phyloP scores from a whole-genome alignment of 2,888 invertebrate species.

The Drosophila testacea region DNA sequence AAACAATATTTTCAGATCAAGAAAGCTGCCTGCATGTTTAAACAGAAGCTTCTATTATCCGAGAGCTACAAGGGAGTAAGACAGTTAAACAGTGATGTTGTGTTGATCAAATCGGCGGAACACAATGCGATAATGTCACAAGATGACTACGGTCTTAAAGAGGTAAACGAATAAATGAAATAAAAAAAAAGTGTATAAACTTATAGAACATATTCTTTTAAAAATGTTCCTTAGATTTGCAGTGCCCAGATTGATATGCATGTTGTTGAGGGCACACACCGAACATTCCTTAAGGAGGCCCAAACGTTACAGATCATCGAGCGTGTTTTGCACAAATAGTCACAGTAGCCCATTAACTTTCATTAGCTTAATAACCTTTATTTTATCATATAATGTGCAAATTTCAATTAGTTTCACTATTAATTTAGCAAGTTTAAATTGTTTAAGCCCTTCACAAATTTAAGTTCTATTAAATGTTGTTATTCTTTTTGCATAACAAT shows the following conservation, averaged over 20 bases:
- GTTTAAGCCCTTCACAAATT: slow-evolving; percentile 14
- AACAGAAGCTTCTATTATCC: slow-evolving; percentile 91
- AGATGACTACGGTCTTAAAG: slow-evolving; percentile 94
- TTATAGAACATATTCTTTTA: not conserved
- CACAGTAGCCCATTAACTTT: slow-evolving; percentile 21
- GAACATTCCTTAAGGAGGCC: slow-evolving; percentile 93
- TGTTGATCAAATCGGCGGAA: slow-evolving; percentile 94
- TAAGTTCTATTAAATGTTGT: slow-evolving; percentile 7
- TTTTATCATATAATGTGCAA: slow-evolving; percentile 26
- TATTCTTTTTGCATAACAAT: not conserved
- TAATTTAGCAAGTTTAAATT: slow-evolving; percentile 30
- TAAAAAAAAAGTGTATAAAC: not conserved
- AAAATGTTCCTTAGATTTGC: slow-evolving; percentile 87
- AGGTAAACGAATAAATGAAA: slow-evolving; percentile 88
- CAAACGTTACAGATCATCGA: slow-evolving; percentile 90
- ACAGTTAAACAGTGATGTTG: slow-evolving; percentile 89
- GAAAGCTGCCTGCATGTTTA: slow-evolving; percentile 92
- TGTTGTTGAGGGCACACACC: slow-evolving; percentile 93
- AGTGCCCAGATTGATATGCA: slow-evolving; percentile 88
- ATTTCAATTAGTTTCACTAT: slow-evolving; percentile 4
- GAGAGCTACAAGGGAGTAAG: slow-evolving; percentile 90
- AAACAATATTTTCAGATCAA: slow-evolving; percentile 84
- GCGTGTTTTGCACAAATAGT: slow-evolving; percentile 67
- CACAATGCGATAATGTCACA: slow-evolving; percentile 92
- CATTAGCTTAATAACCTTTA: slow-evolving; percentile 19